Base-by-base conservation (phyloP, 2,888 invertebrate genomes). In the Camptogramma bilineatum region DNA sequence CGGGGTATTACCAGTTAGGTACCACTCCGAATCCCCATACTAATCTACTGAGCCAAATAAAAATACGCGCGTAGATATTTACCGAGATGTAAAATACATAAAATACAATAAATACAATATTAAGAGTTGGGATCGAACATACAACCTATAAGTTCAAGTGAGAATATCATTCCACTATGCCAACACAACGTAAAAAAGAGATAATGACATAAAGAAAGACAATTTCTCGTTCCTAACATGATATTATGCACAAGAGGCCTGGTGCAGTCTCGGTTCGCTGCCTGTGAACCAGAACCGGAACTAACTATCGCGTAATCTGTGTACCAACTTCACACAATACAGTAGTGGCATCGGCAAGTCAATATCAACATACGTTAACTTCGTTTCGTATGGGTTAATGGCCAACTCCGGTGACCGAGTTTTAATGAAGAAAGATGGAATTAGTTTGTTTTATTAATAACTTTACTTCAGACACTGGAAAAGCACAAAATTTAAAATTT, bases 201-300 rank as follows among this genome's bases (percentile, higher is more conserved):
- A 39, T 39, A 39, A 39, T 39, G 44, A 16, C 44, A 17, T 44
- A 39, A 54, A 18, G 34, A 9, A 34, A 52, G 21, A 18, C 24
- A 42, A 39, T 52, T 24, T 7, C 0, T 24, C 0, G 52, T 21
- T 46, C 52, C 42, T 57, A 42, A 39, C 52, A 59, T 34, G 50
- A 54, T 64, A 34, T 46, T 21, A 62, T 51, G 51, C 51, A 56
- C 65, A 62, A 68, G 63, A 69, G 68, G 66, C 68, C 72, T 70
- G 74, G 67, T 72, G 73, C 59, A 61, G 86, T 85, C 80, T 68
- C 86, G 88, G 81, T 84, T 72, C 77, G 84, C 34, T 78, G 89
- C 85, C 78, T 90, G 90, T 76, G 90, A 90, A 88, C 72, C 62
- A 55, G 64, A 71, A 67, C 71, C 73, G 73, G 73, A 74, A 73